Evolutionary conservation across 1,140 invertebrate genomes (phyloP), one percentile per base, ranked within the genome.

Genomic region (Solenopsis invicta): DNA sequence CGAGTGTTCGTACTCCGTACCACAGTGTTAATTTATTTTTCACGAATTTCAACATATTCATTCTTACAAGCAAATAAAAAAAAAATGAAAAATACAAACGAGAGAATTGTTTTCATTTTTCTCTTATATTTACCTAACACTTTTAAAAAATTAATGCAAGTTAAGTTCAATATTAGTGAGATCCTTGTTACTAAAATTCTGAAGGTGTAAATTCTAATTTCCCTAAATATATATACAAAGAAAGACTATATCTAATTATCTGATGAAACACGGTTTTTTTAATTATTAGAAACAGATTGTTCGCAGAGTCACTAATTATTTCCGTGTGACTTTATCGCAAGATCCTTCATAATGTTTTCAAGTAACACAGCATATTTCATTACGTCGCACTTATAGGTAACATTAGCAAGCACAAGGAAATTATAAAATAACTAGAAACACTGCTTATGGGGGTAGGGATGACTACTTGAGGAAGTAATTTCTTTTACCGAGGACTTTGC

Each of bases 391-490:
- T 75, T 50, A 24, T 84, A 21, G 41, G 12, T 13, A 67, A 64
- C 18, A 64, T 66, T 64, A 78, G 54, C 48, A 34, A 80, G 48
- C 61, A 24, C 13, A 4, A 54, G 48, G 1, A 80, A 74, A 61
- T 82, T n/a, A 48, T 50, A 16, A 82, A 82, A 82, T 45, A 82
- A 13, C 41, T 37, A 12, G 37, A 48, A 50, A 59, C 18, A 18
- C 9, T 2, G 34, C 29, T 37, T 18, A 24, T 37, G 2, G 6
- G 10, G 16, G 1, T 66, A 71, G 21, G 13, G 24, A n/a, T 37
- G 64, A 72, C 67, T 84, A 37, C 69, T 84, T 50, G 80, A 74
- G 37, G 75, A 89, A 88, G 91, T 90, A 90, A 88, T 91, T 90
- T 91, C 87, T 92, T 90, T 88, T 87, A 29, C 85, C 52, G 86